Base-by-base conservation (phyloP, 2,113 vertebrate genomes). In the Aspidoscelis tigris region DNA sequence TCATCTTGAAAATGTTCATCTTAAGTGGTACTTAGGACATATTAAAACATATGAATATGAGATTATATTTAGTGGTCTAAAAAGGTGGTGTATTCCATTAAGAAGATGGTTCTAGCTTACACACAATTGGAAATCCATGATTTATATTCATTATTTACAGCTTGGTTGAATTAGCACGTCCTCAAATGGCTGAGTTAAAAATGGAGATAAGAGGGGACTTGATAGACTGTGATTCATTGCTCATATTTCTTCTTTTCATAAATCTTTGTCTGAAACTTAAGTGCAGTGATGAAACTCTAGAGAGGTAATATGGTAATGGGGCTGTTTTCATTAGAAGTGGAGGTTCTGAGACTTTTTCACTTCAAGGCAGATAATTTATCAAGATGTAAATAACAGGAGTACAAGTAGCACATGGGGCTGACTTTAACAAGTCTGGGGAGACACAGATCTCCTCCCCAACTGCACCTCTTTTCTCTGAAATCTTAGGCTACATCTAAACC, bases 211-310 rank as follows among this genome's bases (percentile, higher is more conserved):
- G 89, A 24, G 81, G 58, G 44, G 41, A 61, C 61, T n/a, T 47
- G 53, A 81, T 65, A 73, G 26, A 53, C 39, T 43, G 33, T 73
- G 69, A 71, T 58, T 61, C 89, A 70, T 87, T 78, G 73, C 53
- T 90, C 61, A 86, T 7, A 83, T 88, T 81, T 89, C 92, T 88
- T 12, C 33, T 88, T 91, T 90, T 89, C 88, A 88, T 94, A 85
- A 53, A 61, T 92, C 89, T 88, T 76, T 81, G 72, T 83, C 1
- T 3, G 66, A 66, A 24, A 90, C 87, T 80, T 87, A 84, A 72
- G 69, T 80, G 21, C 88, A 86, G 91, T 80, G 22, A 90, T 80
- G 55, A 90, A 86, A 82, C 78, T 69, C 6, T 4, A 71, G 22
- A 87, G 64, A 61, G 73, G 75, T 71, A 66, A 88, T 69, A 55